Evolutionary conservation across 2,113 vertebrate species (phyloP).

Genomic region (Silurus asotus): DNA sequence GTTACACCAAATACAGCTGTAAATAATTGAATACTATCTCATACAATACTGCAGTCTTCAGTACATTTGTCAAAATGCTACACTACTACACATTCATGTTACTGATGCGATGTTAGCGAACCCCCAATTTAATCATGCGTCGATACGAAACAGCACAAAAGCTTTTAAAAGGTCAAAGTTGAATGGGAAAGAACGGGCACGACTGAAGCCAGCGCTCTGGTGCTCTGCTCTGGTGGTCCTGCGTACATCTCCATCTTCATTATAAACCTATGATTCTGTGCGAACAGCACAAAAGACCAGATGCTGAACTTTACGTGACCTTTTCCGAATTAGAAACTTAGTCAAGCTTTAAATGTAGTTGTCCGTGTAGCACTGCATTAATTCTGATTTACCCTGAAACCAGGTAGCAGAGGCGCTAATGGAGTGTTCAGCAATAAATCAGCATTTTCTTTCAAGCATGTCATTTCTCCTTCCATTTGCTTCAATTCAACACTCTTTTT

Average conservation of each 20-base stretch:
- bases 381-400: slow-evolving; percentile 6
- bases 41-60: not conserved
- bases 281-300: slow-evolving; percentile 13
- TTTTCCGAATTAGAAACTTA: slow-evolving; percentile 24
- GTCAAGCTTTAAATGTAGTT: not conserved
- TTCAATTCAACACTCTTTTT: not conserved
- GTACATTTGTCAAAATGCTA: not conserved
- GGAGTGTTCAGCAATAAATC: slow-evolving; percentile 8
- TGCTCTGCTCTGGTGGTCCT: not conserved
- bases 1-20: not conserved
- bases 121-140: not conserved
- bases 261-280: not conserved
- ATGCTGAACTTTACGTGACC: slow-evolving; percentile 12
- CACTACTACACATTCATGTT: no score
- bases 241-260: not conserved
- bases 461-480: slow-evolving; percentile 6
- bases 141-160: not conserved
- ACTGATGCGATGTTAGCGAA: not conserved
- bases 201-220: not conserved
- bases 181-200: not conserved
- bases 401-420: not conserved
- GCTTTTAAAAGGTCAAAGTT: not conserved
- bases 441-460: not conserved
- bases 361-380: not conserved
- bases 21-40: not conserved